Base-by-base conservation (phyloP, 2,113 vertebrate species). In the Lepisosteus osseus region DNA sequence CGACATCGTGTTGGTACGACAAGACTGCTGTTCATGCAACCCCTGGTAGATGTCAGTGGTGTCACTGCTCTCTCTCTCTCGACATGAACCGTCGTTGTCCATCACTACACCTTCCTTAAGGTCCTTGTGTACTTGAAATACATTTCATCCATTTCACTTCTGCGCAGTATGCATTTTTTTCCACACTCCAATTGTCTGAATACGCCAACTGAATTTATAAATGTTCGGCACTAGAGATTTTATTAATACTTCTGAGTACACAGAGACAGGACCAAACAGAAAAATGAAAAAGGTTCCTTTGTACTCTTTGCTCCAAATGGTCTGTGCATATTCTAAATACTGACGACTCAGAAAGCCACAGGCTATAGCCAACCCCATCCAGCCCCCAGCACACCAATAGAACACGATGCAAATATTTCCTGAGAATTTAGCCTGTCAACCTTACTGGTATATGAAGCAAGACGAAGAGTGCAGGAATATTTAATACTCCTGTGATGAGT, bases 381-480 rank as follows among this genome's bases (percentile, higher is more conserved):
- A 40, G 67, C 55, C 65, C 90, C 91, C 91, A 87, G 90, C 91
- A 91, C 89, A 89, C 86, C 91, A 93, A 88, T 11, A 91, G 82
- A 93, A 90, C 87, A 90, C 80, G 45, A 90, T 14, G 83, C 86
- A 90, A 84, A 88, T 84, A 91, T 92, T 95, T 96, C 95, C 95
- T 97, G 95, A 97, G 95, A 96, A 91, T 94, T 94, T 90, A 92
- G 86, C 88, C 88, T 85, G 89, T 93, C 92, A 95, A 95, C 93
- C 94, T 94, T 91, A 94, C 93, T 93, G 90, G 94, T 92, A 94
- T 88, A 93, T 83, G 89, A 76, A 84, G 78, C 84, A 82, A 86
- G 78, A 79, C 74, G 17, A 71, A 29, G 73, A 80, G 72, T 73
- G 80, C 76, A 71, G 69, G 47, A 67, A 59, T 67, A 73, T 68